Conservation (phyloP, 2,113 vertebrate genomes). For the Procavia capensis region DNA sequence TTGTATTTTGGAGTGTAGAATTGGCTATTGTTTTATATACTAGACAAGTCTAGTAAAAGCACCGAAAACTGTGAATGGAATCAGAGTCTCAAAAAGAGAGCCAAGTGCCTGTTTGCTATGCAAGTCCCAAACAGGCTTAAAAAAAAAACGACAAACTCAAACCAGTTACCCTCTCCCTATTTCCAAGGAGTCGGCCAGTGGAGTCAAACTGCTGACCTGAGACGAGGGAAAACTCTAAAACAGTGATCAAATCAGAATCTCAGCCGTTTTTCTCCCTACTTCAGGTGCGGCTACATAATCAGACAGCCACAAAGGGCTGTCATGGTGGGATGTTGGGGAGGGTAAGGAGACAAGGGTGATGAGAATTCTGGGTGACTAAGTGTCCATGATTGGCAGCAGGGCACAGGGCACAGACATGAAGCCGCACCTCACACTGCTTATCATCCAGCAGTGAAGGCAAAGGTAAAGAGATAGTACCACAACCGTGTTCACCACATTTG, state of each 20-base stretch:
- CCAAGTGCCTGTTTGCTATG: neutral
- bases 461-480: neutral
- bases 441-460: neutral
- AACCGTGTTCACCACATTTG: neutral
- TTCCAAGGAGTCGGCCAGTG: too few species aligned
- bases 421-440: neutral
- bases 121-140: neutral
- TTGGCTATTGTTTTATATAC: slow-evolving; percentile 71
- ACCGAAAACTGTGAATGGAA: neutral
- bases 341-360: neutral
- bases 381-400: neutral
- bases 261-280: neutral
- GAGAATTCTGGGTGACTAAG: neutral
- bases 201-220: neutral
- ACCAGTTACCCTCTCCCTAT: too few species aligned
- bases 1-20: slow-evolving; percentile 77
- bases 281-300: neutral
- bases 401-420: neutral
- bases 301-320: slow-evolving; percentile 8
- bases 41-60: slow-evolving; percentile 63
- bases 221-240: neutral
- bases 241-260: neutral
- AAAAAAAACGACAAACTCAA: too few species aligned
- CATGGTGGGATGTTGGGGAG: neutral
- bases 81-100: neutral